These are phyloP conservation scores for Erebia epiphron DNA, from an alignment of 2,888 invertebrate species.

Conservation along the genomic window DNA sequence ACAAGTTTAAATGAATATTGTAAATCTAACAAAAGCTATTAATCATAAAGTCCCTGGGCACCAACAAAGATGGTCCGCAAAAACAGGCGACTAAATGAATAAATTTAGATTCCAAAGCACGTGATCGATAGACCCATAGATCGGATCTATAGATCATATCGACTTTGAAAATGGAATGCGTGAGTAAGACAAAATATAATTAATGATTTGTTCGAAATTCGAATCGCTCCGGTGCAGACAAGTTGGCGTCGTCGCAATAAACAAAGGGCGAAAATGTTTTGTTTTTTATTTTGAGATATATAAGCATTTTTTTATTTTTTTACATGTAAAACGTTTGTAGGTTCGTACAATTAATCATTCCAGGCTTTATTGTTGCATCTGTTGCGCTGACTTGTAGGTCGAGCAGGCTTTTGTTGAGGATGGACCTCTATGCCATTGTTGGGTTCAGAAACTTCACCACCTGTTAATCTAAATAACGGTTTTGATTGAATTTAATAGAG, in stretches of 20 bases:
- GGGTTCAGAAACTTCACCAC: constrained; percentile 65
- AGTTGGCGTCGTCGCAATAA: constrained; percentile 79
- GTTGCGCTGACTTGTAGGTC: constrained; percentile 68
- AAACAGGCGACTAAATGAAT: constrained; percentile 80
- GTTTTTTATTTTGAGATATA: constrained; percentile 59
- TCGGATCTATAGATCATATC: constrained; percentile 82
- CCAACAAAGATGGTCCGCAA: constrained; percentile 62
- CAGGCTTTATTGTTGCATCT: constrained; percentile 74
- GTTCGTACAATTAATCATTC: constrained; percentile 75
- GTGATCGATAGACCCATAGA: constrained; percentile 81
- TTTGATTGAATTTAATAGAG: constrained; percentile 39
- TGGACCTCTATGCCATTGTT: constrained; percentile 60
- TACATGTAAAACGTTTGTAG: constrained; percentile 73
- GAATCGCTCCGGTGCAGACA: constrained; percentile 81
- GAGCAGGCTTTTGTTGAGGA: constrained; percentile 63
- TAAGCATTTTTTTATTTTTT: constrained; percentile 59
- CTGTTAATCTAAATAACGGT: constrained; percentile 60
- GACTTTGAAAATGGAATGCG: constrained; percentile 79
- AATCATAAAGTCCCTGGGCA: constrained; percentile 34
- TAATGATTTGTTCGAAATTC: constrained; percentile 80
- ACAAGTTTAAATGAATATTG: neutral
- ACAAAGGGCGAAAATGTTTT: constrained; percentile 77
- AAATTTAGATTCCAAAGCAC: constrained; percentile 77
- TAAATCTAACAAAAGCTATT: constrained; percentile 27
- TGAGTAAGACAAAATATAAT: constrained; percentile 84